Base-by-base conservation (phyloP, 2,113 vertebrate species). In the Falco punctatus region DNA sequence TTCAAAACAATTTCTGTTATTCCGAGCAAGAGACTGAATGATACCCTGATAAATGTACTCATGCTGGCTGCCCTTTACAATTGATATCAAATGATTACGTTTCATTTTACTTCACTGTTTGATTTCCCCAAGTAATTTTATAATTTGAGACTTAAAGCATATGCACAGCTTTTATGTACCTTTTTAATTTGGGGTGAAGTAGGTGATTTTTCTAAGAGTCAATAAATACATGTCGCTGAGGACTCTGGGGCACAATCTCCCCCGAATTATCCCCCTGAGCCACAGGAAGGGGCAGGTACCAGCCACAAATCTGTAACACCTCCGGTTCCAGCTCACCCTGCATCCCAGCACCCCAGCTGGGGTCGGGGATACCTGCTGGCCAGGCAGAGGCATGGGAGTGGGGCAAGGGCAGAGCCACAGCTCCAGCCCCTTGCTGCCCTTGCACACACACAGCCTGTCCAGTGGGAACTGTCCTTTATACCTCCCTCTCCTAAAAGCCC, bases 131-230 rank as follows among this genome's bases (percentile, higher is more conserved):
- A 89, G 91, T 87, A 28, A 65, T 81, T 86, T 94, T 85, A 94
- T 71, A 94, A 92, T 69, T 69, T 91, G 73, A 96, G 79, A 71
- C 44, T 92, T 58, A 75, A 44, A 84, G 22, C 33, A 46, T 26
- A 57, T 23, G 28, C 20, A 30, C 35, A 19, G 30, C 16, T 89
- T 90, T 91, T 69, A 85, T 40, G 55, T 59, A 64, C 32, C 58
- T 67, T 96, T 94, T 94, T 87, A 65, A 95, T 81, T 71, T 85
- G 70, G 52, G 57, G 27, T 84, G 91, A 96, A 96, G 86, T 82
- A 89, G 92, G 92, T 72, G 86, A 92, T 81, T 89, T 91, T 92
- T 93, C 80, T 92, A 74, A 91, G 75, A 97, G 64, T 59, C 86
- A 92, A 94, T 95, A 94, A 94, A 94, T 74, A 92, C 0, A 2